phyloP scores from a whole-genome alignment of 1,140 invertebrate species.

The Drosophila lacteicornis region DNA sequence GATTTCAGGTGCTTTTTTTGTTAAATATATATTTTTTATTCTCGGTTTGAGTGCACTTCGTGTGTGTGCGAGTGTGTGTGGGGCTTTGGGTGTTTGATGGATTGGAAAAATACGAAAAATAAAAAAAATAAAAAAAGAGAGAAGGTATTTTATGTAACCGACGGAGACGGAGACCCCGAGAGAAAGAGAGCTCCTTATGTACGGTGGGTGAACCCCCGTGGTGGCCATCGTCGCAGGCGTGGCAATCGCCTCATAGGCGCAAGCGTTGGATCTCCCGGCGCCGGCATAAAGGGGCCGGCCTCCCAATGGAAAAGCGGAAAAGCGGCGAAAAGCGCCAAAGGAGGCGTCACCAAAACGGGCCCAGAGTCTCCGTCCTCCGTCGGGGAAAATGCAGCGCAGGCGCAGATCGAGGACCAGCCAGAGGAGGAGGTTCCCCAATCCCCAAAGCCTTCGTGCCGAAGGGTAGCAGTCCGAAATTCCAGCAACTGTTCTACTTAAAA shows the following conservation, averaged over 20 bases:
- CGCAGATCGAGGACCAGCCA: background rate
- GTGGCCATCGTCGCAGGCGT: constrained; percentile 44
- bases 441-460: background rate
- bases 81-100: constrained; percentile 64
- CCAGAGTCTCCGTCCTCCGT: background rate
- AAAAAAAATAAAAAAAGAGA: too few relatives aligned
- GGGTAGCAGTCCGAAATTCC: constrained; percentile 53
- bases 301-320: constrained; percentile 69
- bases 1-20: constrained; percentile 33
- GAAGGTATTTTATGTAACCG: constrained; percentile 74
- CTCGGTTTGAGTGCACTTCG: background rate
- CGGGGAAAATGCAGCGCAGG: constrained; percentile 20
- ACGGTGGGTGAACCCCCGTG: constrained; percentile 39
- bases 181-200: constrained; percentile 31
- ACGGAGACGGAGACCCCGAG: constrained; percentile 6
- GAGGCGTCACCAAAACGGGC: constrained; percentile 68
- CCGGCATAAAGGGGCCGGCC: constrained; percentile 41
- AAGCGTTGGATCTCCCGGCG: constrained; percentile 68
- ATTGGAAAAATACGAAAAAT: constrained; percentile 52
- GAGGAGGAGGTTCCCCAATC: background rate
- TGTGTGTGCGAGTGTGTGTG: constrained; percentile 3
- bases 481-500: constrained; percentile 70
- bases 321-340: constrained; percentile 13
- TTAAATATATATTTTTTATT: background rate
- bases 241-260: constrained; percentile 73